Evolutionary conservation across 2,888 invertebrate species (phyloP).

Genomic region (Chrysolina americana): DNA sequence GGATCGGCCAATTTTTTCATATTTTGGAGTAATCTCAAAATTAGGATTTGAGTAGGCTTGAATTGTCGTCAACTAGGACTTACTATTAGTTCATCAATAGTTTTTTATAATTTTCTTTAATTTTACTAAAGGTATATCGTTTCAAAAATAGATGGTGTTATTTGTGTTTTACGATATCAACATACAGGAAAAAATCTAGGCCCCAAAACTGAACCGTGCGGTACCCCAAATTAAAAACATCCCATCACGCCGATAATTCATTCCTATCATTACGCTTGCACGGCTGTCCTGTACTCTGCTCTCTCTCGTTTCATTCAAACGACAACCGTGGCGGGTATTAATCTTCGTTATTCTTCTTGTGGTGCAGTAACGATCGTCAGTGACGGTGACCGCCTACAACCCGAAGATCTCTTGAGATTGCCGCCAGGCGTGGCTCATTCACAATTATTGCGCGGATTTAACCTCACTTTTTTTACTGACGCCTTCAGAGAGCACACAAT

Average conservation of each 20-base stretch:
- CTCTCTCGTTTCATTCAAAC: conserved; percentile 6
- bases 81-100: too few species aligned
- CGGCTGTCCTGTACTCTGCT: neutral
- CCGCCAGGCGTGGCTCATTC: conserved; percentile 53
- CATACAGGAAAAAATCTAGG: neutral
- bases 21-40: too few species aligned
- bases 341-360: conserved; percentile 28
- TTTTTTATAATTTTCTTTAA: too few species aligned
- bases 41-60: too few species aligned
- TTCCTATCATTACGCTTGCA: neutral
- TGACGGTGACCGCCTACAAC: conserved; percentile 32
- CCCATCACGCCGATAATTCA: neutral
- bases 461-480: conserved; percentile 40
- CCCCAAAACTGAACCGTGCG: neutral
- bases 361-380: conserved; percentile 14
- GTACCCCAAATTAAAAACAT: neutral
- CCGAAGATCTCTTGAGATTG: conserved; percentile 30
- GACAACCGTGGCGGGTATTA: conserved; percentile 16
- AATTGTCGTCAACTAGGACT: too few species aligned
- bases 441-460: conserved; percentile 55
- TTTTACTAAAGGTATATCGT: too few species aligned
- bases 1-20: too few species aligned
- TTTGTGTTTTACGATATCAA: too few species aligned
- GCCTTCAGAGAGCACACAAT: conserved; percentile 40
- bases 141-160: too few species aligned